phyloP scores from a whole-genome alignment of 2,888 invertebrate species.

The Macropis europaea region DNA sequence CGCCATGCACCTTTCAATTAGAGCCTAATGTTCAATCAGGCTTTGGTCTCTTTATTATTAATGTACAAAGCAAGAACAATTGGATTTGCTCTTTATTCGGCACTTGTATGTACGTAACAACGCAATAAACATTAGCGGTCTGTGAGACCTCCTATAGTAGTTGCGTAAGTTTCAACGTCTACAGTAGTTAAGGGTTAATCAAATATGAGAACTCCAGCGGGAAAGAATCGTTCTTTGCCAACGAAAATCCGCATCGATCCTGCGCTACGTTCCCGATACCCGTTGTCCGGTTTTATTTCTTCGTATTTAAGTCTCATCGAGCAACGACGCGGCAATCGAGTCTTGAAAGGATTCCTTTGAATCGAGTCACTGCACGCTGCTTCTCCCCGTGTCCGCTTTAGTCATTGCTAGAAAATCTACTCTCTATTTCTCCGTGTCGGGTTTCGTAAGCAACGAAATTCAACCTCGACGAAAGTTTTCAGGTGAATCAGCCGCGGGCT shows the following conservation, averaged over 20 bases:
- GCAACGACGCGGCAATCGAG: constrained; percentile 19
- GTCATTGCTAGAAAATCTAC: constrained; percentile 42
- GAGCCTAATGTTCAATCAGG: too few species aligned
- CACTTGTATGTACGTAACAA: too few species aligned
- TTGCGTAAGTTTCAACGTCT: too few species aligned
- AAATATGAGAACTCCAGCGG: too few species aligned
- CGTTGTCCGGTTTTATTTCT: constrained; percentile 5
- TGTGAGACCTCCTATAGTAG: too few species aligned
- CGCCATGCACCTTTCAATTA: too few species aligned
- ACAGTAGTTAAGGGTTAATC: too few species aligned
- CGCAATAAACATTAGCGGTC: too few species aligned
- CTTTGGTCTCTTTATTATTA: too few species aligned
- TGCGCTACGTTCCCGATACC: constrained; percentile 8
- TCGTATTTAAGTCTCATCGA: constrained; percentile 21
- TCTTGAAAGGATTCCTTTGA: constrained; percentile 59
- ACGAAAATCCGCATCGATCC: constrained; percentile 19
- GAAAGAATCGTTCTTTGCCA: neutral
- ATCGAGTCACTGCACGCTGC: constrained; percentile 47
- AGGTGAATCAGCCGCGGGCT: neutral
- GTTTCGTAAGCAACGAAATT: neutral
- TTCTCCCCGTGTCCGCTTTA: constrained; percentile 24
- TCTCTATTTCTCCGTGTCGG: neutral
- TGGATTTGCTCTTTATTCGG: too few species aligned
- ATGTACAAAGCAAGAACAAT: too few species aligned
- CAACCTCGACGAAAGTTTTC: constrained; percentile 4